A percentile compares a stretch with the other conserved stretches of the same genome.
These are phyloP conservation scores for Micrasema minimum DNA, from an alignment of 1,140 invertebrate genomes.

Conservation along the genomic window DNA sequence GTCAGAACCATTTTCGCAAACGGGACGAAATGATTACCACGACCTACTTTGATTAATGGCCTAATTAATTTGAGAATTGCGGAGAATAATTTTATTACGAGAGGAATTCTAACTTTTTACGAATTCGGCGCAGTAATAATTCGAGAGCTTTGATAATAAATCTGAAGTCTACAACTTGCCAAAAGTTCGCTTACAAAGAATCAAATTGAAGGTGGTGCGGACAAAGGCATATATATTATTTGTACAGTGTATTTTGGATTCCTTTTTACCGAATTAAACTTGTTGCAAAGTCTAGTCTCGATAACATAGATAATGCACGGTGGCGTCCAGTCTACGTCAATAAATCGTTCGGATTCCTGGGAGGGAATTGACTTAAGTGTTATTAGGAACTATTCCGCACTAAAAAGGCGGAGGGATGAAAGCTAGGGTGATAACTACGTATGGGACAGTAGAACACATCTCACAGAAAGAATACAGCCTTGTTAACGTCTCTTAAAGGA, in stretches of 20 bases:
- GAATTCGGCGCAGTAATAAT: too few relatives aligned
- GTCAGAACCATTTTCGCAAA: too few relatives aligned
- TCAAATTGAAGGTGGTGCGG: background rate
- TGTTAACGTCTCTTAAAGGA: too few relatives aligned
- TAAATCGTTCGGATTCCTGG: constrained; percentile 9
- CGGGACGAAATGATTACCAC: too few relatives aligned
- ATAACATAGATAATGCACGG: background rate
- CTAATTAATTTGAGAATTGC: too few relatives aligned
- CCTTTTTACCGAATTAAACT: constrained; percentile 12
- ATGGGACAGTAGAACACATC: background rate
- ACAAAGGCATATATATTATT: background rate
- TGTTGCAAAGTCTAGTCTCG: constrained; percentile 15
- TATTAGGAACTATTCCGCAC: constrained; percentile 19
- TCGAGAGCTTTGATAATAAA: too few relatives aligned
- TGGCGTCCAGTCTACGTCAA: constrained; percentile 2
- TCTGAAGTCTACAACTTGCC: too few relatives aligned
- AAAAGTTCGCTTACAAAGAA: background rate
- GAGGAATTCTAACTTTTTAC: too few relatives aligned
- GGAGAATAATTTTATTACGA: too few relatives aligned
- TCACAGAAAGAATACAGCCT: background rate
- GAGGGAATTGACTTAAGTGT: constrained; percentile 29
- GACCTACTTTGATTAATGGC: too few relatives aligned
- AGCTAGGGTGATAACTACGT: background rate
- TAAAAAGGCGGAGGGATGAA: too few relatives aligned
- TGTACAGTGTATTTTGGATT: too few relatives aligned